These are phyloP conservation scores for Drosophila kurseongensis DNA, from an alignment of 1,140 invertebrate species.

Conservation along the genomic window DNA sequence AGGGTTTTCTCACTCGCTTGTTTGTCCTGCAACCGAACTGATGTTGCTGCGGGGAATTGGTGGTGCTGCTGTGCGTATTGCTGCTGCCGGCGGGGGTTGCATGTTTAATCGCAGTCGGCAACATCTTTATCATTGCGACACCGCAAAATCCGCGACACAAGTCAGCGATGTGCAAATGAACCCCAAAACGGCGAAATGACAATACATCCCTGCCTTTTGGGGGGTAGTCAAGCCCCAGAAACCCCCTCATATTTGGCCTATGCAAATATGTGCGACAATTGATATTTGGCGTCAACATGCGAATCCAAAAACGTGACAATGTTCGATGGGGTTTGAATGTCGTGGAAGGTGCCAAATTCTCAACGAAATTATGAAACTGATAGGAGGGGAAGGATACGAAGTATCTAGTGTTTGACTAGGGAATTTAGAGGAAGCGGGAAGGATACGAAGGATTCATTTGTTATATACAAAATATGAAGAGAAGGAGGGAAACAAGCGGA, in stretches of 20 bases:
- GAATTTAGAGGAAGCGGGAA: no score
- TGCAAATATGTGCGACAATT: conserved; percentile 77
- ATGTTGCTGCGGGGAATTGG: conserved; percentile 24
- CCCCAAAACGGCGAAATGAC: conserved; percentile 22
- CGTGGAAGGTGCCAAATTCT: conserved; percentile 17
- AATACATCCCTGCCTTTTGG: conserved; percentile 21
- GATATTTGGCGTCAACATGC: conserved; percentile 66
- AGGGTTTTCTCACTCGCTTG: conserved; percentile 37
- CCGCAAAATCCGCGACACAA: conserved; percentile 39
- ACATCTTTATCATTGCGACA: conserved; percentile 73
- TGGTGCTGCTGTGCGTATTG: conserved; percentile 9
- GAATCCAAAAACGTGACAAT: conserved; percentile 58
- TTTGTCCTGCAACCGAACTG: conserved; percentile 36
- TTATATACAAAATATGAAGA: not conserved
- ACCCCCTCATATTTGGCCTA: conserved; percentile 51
- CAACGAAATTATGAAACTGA: conserved; percentile 29
- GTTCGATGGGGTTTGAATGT: conserved; percentile 2
- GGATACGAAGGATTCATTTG: not conserved
- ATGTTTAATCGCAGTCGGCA: conserved; percentile 73
- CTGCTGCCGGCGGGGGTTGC: conserved; percentile 32
- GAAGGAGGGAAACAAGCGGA: no score
- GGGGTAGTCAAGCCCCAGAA: not conserved
- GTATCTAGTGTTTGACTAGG: no score
- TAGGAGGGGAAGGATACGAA: conserved; percentile 2
- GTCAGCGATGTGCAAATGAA: conserved; percentile 29